Evolutionary conservation across 1,140 invertebrate genomes (phyloP).

Genomic region (Bombus fervidus): DNA sequence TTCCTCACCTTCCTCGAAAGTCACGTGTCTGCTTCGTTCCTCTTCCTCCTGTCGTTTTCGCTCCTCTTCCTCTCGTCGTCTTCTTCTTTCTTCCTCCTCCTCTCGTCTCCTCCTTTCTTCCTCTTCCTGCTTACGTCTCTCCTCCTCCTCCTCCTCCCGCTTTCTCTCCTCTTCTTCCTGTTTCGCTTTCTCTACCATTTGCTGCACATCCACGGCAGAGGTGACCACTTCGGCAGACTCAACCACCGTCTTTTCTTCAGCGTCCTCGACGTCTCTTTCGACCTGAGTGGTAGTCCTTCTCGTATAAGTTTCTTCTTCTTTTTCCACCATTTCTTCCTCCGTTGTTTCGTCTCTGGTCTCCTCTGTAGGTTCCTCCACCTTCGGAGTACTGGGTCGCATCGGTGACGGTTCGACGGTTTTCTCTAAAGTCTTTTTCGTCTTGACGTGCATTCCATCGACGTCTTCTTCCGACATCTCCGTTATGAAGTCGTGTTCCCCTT

Average conservation of each 20-base stretch:
- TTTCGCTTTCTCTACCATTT: slow-evolving; percentile 75
- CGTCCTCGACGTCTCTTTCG: slow-evolving; percentile 59
- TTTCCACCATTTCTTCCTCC: not conserved
- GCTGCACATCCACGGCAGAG: slow-evolving; percentile 75
- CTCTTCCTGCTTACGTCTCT: slow-evolving; percentile 68
- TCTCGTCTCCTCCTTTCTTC: slow-evolving; percentile 66
- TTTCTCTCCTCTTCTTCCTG: slow-evolving; percentile 73
- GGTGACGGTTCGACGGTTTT: slow-evolving; percentile 77
- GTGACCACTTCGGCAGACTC: slow-evolving; percentile 73
- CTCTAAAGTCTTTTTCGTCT: slow-evolving; percentile 78
- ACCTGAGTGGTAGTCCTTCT: slow-evolving; percentile 58
- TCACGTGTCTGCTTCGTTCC: slow-evolving; percentile 63
- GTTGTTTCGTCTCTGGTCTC: not conserved
- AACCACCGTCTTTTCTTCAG: slow-evolving; percentile 59
- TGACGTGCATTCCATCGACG: slow-evolving; percentile 77
- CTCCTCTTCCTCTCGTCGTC: slow-evolving; percentile 66
- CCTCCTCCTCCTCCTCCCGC: slow-evolving; percentile 68
- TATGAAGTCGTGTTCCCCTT: slow-evolving; percentile 77
- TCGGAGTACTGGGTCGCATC: slow-evolving; percentile 31
- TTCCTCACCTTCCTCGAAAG: slow-evolving; percentile 58
- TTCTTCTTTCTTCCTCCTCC: slow-evolving; percentile 65
- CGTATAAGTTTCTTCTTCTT: slow-evolving; percentile 2
- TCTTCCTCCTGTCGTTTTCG: slow-evolving; percentile 69
- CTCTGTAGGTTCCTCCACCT: slow-evolving; percentile 12
- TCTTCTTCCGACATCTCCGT: slow-evolving; percentile 79